Conservation (phyloP, 2,888 invertebrate genomes). For the Nymphalis urticae region DNA sequence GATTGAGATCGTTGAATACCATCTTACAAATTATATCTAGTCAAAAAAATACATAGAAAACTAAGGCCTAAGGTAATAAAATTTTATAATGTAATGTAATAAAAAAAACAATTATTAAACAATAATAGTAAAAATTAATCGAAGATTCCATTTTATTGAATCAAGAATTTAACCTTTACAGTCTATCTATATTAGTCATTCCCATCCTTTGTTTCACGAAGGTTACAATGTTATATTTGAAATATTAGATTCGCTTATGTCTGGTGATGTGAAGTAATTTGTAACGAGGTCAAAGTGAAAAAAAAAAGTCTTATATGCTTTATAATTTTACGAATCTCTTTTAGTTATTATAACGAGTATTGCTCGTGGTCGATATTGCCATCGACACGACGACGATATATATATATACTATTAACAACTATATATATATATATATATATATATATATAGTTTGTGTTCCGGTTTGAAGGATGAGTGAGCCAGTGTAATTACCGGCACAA, state of each 20-base stretch:
- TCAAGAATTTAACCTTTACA: constrained; percentile 34
- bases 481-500: too few species aligned
- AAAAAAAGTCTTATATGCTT: neutral
- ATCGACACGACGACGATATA: too few species aligned
- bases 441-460: too few species aligned
- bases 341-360: too few species aligned
- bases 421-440: too few species aligned
- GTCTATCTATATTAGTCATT: constrained; percentile 21
- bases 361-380: too few species aligned
- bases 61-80: constrained; percentile 7
- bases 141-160: constrained; percentile 21
- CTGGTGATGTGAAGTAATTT: constrained; percentile 3
- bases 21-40: too few species aligned
- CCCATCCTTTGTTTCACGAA: constrained; percentile 10
- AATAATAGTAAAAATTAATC: constrained; percentile 28
- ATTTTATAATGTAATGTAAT: constrained; percentile 11
- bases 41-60: neutral
- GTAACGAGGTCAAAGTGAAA: constrained; percentile 9
- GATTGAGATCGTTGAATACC: too few species aligned
- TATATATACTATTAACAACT: too few species aligned
- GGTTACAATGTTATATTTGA: constrained; percentile 10
- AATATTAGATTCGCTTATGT: constrained; percentile 3
- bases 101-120: constrained; percentile 14
- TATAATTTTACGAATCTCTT: too few species aligned
- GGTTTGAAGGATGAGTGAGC: too few species aligned